Evolutionary conservation across 2,888 invertebrate genomes (phyloP).

Genomic region (Encarsia formosa): DNA sequence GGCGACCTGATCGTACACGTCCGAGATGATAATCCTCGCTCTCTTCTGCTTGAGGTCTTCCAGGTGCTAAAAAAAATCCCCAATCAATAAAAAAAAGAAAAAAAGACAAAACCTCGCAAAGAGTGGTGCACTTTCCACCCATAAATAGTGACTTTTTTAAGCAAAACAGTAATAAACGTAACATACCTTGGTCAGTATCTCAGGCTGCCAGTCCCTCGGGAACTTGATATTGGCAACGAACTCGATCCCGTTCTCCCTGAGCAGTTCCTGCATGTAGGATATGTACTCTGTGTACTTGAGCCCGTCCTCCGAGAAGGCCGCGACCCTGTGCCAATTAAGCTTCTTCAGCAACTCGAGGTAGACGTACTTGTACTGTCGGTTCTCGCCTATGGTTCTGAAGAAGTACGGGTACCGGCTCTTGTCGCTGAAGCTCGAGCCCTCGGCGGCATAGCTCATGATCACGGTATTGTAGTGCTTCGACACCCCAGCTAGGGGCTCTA

Average conservation of each 20-base stretch:
- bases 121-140: no score
- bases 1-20: constrained; percentile 69
- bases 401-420: constrained; percentile 71
- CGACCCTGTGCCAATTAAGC: constrained; percentile 67
- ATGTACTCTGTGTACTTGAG: constrained; percentile 77
- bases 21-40: constrained; percentile 75
- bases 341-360: constrained; percentile 60
- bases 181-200: constrained; percentile 60
- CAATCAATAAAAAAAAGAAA: no score
- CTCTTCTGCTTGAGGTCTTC: constrained; percentile 62
- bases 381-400: constrained; percentile 75
- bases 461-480: constrained; percentile 69
- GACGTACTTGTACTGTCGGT: constrained; percentile 66
- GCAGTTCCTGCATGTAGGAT: constrained; percentile 63
- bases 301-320: constrained; percentile 74
- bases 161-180: no score
- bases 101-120: no score
- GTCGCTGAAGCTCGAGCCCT: constrained; percentile 69
- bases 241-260: constrained; percentile 61
- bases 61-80: constrained; percentile 62
- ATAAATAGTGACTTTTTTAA: no score
- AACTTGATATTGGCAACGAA: constrained; percentile 69
- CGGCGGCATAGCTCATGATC: constrained; percentile 75
- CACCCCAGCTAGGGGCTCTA: constrained; percentile 74
- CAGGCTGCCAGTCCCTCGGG: constrained; percentile 56